These are phyloP conservation scores for Lycia hirtaria DNA, from an alignment of 2,888 invertebrate species.

Conservation along the genomic window DNA sequence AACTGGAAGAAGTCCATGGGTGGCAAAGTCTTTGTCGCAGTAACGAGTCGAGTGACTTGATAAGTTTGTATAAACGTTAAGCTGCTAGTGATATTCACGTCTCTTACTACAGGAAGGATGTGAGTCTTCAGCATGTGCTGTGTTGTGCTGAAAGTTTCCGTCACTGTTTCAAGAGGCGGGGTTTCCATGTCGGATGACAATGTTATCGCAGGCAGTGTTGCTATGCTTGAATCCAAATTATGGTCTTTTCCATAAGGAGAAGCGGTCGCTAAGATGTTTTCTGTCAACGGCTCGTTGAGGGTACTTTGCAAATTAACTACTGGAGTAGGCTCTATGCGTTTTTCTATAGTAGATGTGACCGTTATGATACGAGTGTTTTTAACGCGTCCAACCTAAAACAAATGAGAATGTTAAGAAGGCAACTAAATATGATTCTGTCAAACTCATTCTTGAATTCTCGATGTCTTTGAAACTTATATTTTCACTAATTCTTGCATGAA, in stretches of 20 bases:
- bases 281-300: conserved; percentile 92
- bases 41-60: conserved; percentile 93
- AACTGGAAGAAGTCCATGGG: conserved; percentile 95
- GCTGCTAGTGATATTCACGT: conserved; percentile 89
- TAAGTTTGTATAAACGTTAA: conserved; percentile 96
- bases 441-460: no score
- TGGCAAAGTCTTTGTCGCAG: conserved; percentile 95
- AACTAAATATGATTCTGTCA: no score
- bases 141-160: conserved; percentile 96
- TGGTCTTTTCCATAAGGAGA: conserved; percentile 90
- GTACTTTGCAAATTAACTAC: conserved; percentile 83
- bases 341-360: conserved; percentile 94
- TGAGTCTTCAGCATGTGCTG: conserved; percentile 95
- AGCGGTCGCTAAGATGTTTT: conserved; percentile 93
- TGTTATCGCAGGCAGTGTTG: conserved; percentile 92
- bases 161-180: conserved; percentile 94
- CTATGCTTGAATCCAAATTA: conserved; percentile 91
- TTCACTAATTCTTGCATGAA: no score
- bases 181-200: conserved; percentile 92
- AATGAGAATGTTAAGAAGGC: no score
- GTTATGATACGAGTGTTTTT: conserved; percentile 95
- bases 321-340: conserved; percentile 88
- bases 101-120: conserved; percentile 92
- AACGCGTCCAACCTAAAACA: conserved; percentile 91
- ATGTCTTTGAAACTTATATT: no score